Percentiles rank a stretch among this genome's conserved stretches.
Conservation (phyloP, 2,888 invertebrate genomes). For the Dioctria rufipes region DNA sequence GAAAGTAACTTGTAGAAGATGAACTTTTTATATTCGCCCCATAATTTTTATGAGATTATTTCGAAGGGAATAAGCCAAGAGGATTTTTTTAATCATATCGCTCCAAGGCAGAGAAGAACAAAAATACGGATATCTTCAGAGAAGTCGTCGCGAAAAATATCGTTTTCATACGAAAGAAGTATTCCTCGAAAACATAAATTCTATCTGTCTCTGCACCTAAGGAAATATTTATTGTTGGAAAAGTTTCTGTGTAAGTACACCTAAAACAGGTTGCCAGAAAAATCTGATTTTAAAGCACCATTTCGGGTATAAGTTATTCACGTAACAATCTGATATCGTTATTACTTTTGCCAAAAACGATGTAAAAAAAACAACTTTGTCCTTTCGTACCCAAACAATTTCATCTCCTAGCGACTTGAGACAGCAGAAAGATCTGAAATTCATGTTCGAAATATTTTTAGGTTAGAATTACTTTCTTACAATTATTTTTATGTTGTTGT, state of each 20-base stretch:
- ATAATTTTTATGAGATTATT: not conserved
- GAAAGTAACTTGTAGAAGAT: not conserved
- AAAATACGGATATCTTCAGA: slow-evolving; percentile 2
- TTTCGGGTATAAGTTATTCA: not conserved
- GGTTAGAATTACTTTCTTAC: too few relatives aligned
- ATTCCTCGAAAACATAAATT: slow-evolving; percentile 26
- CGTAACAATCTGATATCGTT: not conserved
- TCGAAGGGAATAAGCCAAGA: not conserved
- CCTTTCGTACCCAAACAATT: too few relatives aligned
- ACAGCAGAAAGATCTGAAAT: too few relatives aligned
- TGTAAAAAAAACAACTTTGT: too few relatives aligned
- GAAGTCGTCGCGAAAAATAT: slow-evolving; percentile 18
- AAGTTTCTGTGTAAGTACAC: slow-evolving; percentile 13
- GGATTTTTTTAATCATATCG: not conserved
- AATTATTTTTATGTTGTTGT: too few relatives aligned
- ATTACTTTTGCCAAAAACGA: not conserved
- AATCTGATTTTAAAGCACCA: slow-evolving; percentile 16
- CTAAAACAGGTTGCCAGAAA: slow-evolving; percentile 11
- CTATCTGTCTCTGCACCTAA: slow-evolving; percentile 32
- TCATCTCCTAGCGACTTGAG: too few relatives aligned
- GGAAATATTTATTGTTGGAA: slow-evolving; percentile 28
- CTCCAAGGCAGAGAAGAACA: not conserved
- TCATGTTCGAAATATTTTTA: too few relatives aligned
- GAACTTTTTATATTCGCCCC: not conserved
- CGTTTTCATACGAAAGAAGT: slow-evolving; percentile 12